These are phyloP conservation scores for Xenopus laevis DNA, from an alignment of 2,113 vertebrate genomes.

Conservation along the genomic window DNA sequence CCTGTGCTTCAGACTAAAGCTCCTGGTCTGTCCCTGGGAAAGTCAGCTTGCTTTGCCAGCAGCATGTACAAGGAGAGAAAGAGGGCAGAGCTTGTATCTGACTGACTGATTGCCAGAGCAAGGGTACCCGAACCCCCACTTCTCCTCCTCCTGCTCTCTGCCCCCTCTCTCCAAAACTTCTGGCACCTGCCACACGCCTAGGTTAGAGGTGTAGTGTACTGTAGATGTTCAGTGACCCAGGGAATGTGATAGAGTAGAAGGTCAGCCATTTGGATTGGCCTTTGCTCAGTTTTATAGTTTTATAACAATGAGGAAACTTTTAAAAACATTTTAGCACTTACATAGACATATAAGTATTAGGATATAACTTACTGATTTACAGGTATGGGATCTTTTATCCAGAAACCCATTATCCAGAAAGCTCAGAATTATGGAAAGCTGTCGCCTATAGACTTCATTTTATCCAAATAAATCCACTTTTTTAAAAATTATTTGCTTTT, in stretches of 20 bases:
- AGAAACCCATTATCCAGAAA: no score
- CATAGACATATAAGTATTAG: no score
- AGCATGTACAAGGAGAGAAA: slow-evolving; percentile 17
- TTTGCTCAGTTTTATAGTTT: accelerated
- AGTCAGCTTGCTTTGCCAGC: background rate
- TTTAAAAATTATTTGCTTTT: no score
- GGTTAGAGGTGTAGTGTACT: slow-evolving; percentile 39
- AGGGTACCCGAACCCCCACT: slow-evolving; percentile 21
- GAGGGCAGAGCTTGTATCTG: slow-evolving; percentile 43
- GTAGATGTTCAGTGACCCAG: slow-evolving; percentile 26
- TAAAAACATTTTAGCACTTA: no score
- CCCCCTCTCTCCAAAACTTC: slow-evolving; percentile 29
- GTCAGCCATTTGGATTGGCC: background rate
- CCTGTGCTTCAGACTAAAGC: slow-evolving; percentile 21
- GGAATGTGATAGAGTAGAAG: background rate
- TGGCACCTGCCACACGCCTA: slow-evolving; percentile 47
- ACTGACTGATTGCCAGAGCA: slow-evolving; percentile 36
- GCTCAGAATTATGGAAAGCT: no score
- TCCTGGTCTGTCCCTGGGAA: background rate
- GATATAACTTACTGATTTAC: no score
- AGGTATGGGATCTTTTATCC: no score
- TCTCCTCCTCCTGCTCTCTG: slow-evolving; percentile 38
- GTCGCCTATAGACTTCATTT: no score
- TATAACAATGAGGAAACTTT: no score
- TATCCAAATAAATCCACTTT: no score